Base-by-base conservation (phyloP, 2,113 vertebrate genomes). In the Sula dactylatra region DNA sequence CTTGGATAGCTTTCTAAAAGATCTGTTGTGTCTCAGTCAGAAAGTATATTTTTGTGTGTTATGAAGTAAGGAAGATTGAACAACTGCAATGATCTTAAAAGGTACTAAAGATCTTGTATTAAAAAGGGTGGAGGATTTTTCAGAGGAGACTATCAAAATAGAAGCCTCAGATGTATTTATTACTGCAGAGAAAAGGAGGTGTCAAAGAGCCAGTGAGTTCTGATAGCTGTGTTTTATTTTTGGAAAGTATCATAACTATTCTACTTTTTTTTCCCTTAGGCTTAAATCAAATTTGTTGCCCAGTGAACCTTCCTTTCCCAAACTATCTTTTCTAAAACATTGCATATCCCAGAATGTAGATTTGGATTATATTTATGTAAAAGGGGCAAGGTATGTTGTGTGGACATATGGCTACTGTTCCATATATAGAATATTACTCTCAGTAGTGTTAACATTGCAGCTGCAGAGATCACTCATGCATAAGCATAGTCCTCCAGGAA, bases 391-490 rank as follows among this genome's bases (percentile, higher is more conserved):
- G 47, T 67, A n/a, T 70, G 73, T 83, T 88, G 54, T 77, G 67
- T 88, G 79, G 94, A 49, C 91, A 78, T 94, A 92, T 90, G 88
- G 72, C 65, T 44, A 78, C 88, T 74, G 50, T 90, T 92, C 72
- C 86, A 52, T 59, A 93, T 90, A 94, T 64, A 93, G 92, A 86
- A 81, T 81, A 92, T 93, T 94, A 74, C 82, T 69, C 52, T 97
- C 90, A 79, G 36, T 77, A 92, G 80, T 69, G 77, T 84, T 96
- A 95, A 67, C 16, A 67, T 96, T 94, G 64, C 92, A 97, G 79
- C 94, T 97, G 86, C 76, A 97, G 77, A 88, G 52, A 90, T 92
- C 82, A n/a, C 55, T 97, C 90, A 84, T 93, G 76, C 81, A 92
- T 95, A 91, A 94, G 83, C 83, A 95, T 74, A 64, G 83, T 83